phyloP scores from a whole-genome alignment of 1,140 invertebrate species.

The Nilaparvata lugens region DNA sequence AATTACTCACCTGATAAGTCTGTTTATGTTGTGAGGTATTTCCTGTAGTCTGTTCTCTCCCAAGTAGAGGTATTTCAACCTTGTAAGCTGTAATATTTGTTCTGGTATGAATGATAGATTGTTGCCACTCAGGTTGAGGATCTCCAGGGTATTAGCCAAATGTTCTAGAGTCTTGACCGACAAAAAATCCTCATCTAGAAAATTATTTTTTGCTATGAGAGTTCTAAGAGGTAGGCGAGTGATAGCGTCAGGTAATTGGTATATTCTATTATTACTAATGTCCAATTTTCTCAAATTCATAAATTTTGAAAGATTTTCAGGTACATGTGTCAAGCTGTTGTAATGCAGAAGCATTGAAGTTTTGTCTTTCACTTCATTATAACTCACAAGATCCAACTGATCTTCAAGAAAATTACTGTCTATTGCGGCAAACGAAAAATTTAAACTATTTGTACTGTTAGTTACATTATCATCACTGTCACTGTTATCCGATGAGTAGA shows the following conservation, averaged over 20 bases:
- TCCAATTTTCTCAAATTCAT: conserved; percentile 64
- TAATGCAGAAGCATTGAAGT: conserved; percentile 53
- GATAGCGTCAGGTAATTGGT: conserved; percentile 61
- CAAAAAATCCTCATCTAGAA: conserved; percentile 57
- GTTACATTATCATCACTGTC: conserved; percentile 52
- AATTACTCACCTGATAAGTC: conserved; percentile 56
- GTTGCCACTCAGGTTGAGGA: conserved; percentile 91
- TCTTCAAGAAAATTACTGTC: conserved; percentile 47
- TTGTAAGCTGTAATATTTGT: conserved; percentile 68
- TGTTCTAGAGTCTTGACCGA: conserved; percentile 75
- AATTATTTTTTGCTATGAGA: conserved; percentile 82
- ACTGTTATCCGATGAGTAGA: conserved; percentile 56
- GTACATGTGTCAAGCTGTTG: conserved; percentile 49
- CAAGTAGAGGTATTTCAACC: conserved; percentile 76
- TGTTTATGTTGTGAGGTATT: conserved; percentile 72
- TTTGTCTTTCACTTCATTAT: conserved; percentile 38
- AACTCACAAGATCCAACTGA: conserved; percentile 39
- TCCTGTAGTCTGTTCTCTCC: conserved; percentile 77
- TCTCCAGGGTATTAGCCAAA: conserved; percentile 48
- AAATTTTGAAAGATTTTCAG: conserved; percentile 48
- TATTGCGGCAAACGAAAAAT: conserved; percentile 56
- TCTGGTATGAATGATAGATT: conserved; percentile 71
- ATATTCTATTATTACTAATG: conserved; percentile 79
- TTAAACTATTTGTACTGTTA: conserved; percentile 47
- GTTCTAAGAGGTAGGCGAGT: conserved; percentile 60